Conservation (phyloP, 2,888 invertebrate genomes). For the Phortica okadai region DNA sequence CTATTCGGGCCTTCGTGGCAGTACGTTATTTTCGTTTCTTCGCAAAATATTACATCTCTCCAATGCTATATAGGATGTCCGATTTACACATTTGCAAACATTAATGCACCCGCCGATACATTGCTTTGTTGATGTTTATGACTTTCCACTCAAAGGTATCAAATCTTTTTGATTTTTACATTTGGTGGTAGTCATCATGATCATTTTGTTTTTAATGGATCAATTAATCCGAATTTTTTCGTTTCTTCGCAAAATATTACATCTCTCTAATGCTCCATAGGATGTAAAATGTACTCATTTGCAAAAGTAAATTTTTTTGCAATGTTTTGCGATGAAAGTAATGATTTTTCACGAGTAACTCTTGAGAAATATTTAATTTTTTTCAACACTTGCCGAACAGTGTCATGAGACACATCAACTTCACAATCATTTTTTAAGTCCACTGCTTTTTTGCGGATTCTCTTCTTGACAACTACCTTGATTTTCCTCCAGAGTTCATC, state of each 20-base stretch:
- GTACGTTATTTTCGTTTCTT: neutral
- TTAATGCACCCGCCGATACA: too few species aligned
- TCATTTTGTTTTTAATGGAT: too few species aligned
- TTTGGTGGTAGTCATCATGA: too few species aligned
- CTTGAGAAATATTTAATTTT: neutral
- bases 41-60: too few species aligned
- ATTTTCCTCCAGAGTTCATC: neutral
- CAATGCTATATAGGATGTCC: neutral
- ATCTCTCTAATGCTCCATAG: neutral
- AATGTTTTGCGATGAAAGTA: neutral
- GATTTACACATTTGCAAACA: neutral
- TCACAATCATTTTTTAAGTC: neutral
- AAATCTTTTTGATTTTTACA: too few species aligned
- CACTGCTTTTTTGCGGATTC: neutral
- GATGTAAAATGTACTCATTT: neutral
- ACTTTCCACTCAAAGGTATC: too few species aligned
- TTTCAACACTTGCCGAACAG: neutral
- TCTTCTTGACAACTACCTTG: neutral
- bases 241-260: too few species aligned
- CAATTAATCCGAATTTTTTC: too few species aligned
- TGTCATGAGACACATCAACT: neutral
- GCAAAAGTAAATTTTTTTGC: neutral
- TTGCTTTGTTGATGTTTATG: too few species aligned
- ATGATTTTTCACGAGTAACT: neutral
- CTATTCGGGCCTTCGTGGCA: too few species aligned